Conservation (phyloP, 2,113 vertebrate genomes). For the Petrocephalus zakoni region DNA sequence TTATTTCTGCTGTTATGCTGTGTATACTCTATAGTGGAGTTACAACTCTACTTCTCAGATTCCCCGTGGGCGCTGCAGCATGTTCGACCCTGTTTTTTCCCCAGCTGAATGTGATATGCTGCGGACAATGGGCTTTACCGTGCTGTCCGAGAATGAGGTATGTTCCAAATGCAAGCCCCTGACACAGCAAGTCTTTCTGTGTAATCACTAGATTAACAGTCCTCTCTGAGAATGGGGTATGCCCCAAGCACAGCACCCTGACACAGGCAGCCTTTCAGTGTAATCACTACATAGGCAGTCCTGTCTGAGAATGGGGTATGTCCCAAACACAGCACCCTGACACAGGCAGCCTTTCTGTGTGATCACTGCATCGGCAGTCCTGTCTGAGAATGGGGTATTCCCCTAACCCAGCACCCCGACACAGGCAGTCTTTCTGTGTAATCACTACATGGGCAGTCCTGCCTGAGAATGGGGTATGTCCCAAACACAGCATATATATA, state of each 20-base stretch:
- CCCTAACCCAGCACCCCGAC: not conserved
- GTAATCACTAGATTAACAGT: not conserved
- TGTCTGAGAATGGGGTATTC: slow-evolving; percentile 79
- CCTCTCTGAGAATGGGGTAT: not conserved
- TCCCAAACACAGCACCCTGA: too few relatives aligned
- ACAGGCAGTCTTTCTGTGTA: not conserved
- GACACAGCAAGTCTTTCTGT: not conserved
- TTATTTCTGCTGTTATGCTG: slow-evolving; percentile 32
- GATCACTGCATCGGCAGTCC: too few relatives aligned
- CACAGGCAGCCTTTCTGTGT: too few relatives aligned
- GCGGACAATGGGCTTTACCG: slow-evolving; percentile 59
- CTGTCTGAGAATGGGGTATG: too few relatives aligned
- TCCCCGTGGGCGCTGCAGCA: slow-evolving; percentile 44
- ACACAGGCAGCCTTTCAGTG: not conserved
- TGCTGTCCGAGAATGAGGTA: slow-evolving; percentile 83
- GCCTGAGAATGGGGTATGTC: not conserved
- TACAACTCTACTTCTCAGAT: slow-evolving; percentile 40
- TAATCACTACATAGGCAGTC: too few relatives aligned
- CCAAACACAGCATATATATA: not conserved
- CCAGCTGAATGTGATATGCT: slow-evolving; percentile 61
- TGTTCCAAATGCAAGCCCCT: not conserved
- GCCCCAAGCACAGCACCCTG: not conserved
- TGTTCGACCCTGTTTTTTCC: slow-evolving; percentile 83
- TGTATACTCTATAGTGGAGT: not conserved
- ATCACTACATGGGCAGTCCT: not conserved